A percentile compares a stretch with the other conserved stretches of the same genome.
Conservation (phyloP, 2,797 vertebrate species). For the Propithecus perrieri region DNA sequence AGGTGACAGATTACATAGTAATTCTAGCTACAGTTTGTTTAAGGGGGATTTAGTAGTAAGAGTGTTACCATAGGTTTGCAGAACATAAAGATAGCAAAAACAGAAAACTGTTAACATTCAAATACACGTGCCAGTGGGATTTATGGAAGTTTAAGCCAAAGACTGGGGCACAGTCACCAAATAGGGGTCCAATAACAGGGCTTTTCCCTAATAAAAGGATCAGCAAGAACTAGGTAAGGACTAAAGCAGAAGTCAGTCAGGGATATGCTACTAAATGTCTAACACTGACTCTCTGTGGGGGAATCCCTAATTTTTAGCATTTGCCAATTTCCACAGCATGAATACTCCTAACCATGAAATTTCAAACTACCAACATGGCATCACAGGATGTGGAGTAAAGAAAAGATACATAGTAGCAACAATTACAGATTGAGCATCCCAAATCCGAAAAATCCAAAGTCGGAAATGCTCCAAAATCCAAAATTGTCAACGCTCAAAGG, state of each 20-base stretch:
- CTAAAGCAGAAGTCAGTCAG: background rate
- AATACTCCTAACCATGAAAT: background rate
- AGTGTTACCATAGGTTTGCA: background rate
- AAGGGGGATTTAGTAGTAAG: background rate
- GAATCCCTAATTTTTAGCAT: background rate
- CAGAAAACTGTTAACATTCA: background rate
- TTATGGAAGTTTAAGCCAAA: background rate
- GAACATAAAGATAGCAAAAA: background rate
- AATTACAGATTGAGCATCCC: background rate
- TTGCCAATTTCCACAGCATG: background rate
- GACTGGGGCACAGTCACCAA: background rate
- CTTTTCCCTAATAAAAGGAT: background rate
- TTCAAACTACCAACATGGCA: background rate
- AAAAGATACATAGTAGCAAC: background rate
- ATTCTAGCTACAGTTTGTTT: background rate
- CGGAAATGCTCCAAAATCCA: background rate
- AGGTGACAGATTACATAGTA: background rate
- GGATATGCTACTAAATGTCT: background rate
- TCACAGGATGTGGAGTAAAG: background rate
- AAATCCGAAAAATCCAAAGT: background rate
- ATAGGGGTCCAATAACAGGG: background rate
- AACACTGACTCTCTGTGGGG: background rate
- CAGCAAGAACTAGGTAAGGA: background rate
- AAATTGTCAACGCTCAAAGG: background rate
- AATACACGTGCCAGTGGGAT: background rate